Percentiles rank a stretch among this genome's conserved stretches.
Evolutionary conservation across 2,797 vertebrate genomes (phyloP).

Genomic region (Mionectes olivaceus): DNA sequence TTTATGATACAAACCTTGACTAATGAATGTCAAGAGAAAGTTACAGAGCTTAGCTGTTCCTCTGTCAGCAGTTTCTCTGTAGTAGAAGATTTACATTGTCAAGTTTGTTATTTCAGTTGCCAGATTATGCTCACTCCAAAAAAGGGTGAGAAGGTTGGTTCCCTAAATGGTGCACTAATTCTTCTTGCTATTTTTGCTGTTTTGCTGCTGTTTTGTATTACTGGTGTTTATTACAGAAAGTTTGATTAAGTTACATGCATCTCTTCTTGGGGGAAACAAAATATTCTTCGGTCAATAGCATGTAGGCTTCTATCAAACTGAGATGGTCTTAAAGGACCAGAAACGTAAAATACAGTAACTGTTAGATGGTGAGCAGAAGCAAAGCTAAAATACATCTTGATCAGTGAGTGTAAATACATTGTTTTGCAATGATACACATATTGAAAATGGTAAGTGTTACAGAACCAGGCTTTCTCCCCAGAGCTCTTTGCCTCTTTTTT

Average conservation of each 20-base stretch:
- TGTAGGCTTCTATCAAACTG: neutral
- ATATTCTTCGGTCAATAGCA: neutral
- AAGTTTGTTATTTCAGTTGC: neutral
- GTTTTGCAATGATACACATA: neutral
- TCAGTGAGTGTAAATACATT: neutral
- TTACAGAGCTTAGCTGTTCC: neutral
- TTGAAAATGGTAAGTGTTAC: neutral
- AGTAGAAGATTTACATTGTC: neutral
- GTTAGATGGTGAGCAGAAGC: neutral
- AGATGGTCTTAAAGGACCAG: neutral
- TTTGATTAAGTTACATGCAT: neutral
- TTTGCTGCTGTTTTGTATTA: neutral
- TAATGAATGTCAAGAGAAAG: neutral
- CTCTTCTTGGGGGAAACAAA: neutral
- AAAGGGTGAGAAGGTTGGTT: neutral
- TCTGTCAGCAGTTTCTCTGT: neutral
- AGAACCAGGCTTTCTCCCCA: neutral
- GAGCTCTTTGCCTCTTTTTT: neutral
- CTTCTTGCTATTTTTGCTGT: neutral
- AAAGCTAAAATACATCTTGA: neutral
- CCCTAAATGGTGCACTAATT: neutral
- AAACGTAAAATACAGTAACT: neutral
- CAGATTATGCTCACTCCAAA: neutral
- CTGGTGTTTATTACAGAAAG: neutral
- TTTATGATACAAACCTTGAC: neutral